Percentiles rank a stretch among this genome's conserved stretches.
phyloP scores from a whole-genome alignment of 2,797 vertebrate species.

The Chaetophractus vellerosus region DNA sequence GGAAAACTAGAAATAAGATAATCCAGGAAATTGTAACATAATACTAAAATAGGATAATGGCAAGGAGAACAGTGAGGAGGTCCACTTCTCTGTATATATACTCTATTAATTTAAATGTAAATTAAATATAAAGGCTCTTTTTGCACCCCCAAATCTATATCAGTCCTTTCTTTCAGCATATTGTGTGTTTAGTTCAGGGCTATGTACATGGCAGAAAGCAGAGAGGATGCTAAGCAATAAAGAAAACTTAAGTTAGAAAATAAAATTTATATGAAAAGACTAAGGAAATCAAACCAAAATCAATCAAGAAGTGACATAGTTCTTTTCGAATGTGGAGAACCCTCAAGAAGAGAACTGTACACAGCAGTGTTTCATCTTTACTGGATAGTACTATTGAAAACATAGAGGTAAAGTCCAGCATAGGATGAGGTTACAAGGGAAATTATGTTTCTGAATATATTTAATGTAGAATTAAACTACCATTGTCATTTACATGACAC shows the following conservation, averaged over 20 bases:
- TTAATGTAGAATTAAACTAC: constrained; percentile 52
- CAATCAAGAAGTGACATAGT: neutral
- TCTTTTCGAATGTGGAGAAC: constrained; percentile 3
- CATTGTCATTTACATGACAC: neutral
- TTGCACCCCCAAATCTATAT: neutral
- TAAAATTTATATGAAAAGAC: neutral
- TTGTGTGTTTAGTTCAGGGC: neutral
- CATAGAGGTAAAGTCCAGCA: neutral
- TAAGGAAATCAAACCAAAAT: constrained; percentile 6
- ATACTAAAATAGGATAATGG: neutral
- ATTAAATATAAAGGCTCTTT: neutral
- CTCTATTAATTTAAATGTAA: neutral
- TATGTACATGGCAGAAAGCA: neutral
- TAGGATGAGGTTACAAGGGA: neutral
- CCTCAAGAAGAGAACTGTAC: neutral
- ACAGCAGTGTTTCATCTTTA: neutral
- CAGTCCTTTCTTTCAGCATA: neutral
- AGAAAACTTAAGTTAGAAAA: neutral
- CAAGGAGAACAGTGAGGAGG: neutral
- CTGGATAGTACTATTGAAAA: neutral
- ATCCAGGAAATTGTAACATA: neutral
- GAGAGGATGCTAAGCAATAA: neutral
- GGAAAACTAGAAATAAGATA: neutral
- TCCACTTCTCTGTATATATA: neutral
- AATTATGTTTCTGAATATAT: constrained; percentile 14